These are phyloP conservation scores for Tokudaia muenninki DNA, from an alignment of 2,797 vertebrate genomes.

Conservation along the genomic window DNA sequence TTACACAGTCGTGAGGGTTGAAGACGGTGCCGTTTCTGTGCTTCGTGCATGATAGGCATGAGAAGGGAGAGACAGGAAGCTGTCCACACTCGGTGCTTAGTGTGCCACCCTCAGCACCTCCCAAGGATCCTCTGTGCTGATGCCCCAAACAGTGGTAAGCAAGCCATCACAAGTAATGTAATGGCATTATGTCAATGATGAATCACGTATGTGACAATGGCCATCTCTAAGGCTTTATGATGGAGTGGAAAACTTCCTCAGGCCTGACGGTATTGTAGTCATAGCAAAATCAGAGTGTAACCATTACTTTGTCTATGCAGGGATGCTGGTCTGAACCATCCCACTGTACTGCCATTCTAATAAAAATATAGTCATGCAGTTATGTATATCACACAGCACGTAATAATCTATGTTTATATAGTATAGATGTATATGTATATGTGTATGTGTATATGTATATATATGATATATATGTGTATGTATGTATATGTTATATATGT, in stretches of 20 bases:
- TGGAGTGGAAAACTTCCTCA: neutral
- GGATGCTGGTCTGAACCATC: neutral
- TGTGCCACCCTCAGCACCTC: no score
- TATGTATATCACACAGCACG: neutral
- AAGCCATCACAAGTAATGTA: neutral
- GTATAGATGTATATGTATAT: neutral
- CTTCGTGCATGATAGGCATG: no score
- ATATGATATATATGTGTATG: neutral
- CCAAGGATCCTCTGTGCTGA: fast-evolving
- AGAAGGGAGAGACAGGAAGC: neutral
- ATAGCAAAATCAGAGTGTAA: neutral
- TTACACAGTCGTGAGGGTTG: neutral
- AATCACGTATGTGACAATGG: no score
- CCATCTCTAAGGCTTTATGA: neutral
- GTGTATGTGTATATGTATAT: no score
- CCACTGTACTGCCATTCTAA: neutral
- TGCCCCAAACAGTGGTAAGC: no score
- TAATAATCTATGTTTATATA: neutral
- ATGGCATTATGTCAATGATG: neutral
- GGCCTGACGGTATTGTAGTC: neutral
- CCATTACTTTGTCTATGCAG: no score
- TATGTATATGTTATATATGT: neutral
- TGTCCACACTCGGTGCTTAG: neutral
- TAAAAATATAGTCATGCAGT: neutral
- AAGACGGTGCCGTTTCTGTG: fast-evolving